Conservation (phyloP, 2,113 vertebrate genomes). For the Accipiter cooperii region DNA sequence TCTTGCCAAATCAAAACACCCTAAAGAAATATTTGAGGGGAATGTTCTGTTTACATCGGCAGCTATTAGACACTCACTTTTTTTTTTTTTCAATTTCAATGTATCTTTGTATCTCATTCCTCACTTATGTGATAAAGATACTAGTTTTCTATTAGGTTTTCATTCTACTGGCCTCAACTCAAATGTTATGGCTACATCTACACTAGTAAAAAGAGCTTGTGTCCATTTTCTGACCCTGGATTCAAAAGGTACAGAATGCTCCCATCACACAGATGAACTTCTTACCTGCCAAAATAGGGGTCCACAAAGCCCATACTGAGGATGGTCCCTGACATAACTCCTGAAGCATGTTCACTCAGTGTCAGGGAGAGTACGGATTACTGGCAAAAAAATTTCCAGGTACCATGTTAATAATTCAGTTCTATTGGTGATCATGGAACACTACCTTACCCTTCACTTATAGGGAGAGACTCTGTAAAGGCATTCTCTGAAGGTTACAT, state of each 20-base stretch:
- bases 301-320: not conserved
- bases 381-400: not conserved
- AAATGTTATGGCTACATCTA: not conserved
- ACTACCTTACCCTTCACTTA: not conserved
- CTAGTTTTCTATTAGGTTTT: not conserved
- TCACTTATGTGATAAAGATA: not conserved
- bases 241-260: not conserved
- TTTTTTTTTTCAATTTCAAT: not conserved
- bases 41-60: not conserved
- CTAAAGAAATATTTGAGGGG: not conserved
- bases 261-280: not conserved
- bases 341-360: not conserved
- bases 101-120: not conserved
- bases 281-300: not conserved
- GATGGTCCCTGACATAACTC: not conserved
- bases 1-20: not conserved
- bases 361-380: not conserved
- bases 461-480: not conserved
- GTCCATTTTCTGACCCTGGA: not conserved
- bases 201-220: not conserved
- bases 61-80: not conserved
- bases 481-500: not conserved
- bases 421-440: not conserved
- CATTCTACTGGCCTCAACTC: not conserved
- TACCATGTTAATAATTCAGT: not conserved